Percentiles rank a stretch among this genome's conserved stretches.
These are phyloP conservation scores for Diachrysia chrysitis DNA, from an alignment of 2,888 invertebrate species.

Conservation along the genomic window DNA sequence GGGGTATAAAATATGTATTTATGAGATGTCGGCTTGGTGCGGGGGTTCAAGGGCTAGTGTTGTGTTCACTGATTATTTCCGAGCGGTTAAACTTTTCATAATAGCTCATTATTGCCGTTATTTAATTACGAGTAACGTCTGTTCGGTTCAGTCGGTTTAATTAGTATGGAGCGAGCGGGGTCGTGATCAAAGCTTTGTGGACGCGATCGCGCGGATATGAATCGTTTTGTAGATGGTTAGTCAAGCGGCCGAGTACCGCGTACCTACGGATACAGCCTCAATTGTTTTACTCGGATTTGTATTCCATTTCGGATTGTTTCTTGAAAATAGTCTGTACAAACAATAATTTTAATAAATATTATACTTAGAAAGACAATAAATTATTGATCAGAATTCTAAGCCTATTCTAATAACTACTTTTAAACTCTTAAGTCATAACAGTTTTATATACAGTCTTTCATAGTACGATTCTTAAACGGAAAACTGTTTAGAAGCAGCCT, in stretches of 20 bases:
- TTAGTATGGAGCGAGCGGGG: slow-evolving; percentile 64
- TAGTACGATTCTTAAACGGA: too few relatives aligned
- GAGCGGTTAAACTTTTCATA: slow-evolving; percentile 68
- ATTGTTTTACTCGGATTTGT: slow-evolving; percentile 25
- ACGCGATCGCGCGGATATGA: slow-evolving; percentile 62
- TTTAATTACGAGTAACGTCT: slow-evolving; percentile 72
- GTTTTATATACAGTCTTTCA: too few relatives aligned
- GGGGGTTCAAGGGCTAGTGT: slow-evolving; percentile 39
- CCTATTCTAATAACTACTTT: too few relatives aligned
- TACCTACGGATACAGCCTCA: slow-evolving; percentile 33
- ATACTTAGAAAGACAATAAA: too few relatives aligned
- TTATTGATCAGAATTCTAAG: too few relatives aligned
- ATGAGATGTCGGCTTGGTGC: slow-evolving; percentile 30
- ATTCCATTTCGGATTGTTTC: slow-evolving; percentile 10
- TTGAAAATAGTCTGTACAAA: slow-evolving; percentile 1
- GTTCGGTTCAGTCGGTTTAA: slow-evolving; percentile 66
- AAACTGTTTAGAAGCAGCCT: too few relatives aligned
- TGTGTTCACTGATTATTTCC: slow-evolving; percentile 70
- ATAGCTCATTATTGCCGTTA: slow-evolving; percentile 72
- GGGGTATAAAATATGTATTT: slow-evolving; percentile 41
- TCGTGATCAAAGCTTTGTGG: slow-evolving; percentile 75
- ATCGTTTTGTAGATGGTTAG: slow-evolving; percentile 56
- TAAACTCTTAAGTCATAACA: too few relatives aligned
- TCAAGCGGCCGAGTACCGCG: slow-evolving; percentile 37
- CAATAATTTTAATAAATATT: background rate